Evolutionary conservation across 2,888 invertebrate species (phyloP).

Genomic region (Ecdyonurus torrentis): DNA sequence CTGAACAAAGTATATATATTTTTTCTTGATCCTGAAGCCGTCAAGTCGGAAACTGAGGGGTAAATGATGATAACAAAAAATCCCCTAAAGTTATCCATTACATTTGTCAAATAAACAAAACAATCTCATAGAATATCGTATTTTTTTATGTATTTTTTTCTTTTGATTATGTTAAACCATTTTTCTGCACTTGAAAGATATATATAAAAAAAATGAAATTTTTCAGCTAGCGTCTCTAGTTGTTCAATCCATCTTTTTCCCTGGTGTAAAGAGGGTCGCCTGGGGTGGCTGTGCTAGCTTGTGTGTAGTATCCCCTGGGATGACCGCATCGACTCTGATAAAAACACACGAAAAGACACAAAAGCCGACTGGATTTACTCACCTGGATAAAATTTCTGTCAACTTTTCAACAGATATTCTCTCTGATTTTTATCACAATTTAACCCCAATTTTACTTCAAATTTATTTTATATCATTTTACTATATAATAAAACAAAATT

Average conservation of each 20-base stretch:
- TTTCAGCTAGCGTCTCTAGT: background rate
- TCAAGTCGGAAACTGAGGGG: too few species aligned
- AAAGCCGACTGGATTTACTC: background rate
- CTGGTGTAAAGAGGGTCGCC: background rate
- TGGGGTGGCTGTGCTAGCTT: background rate
- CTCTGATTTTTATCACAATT: background rate
- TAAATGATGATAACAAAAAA: too few species aligned
- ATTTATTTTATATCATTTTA: too few species aligned
- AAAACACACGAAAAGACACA: background rate
- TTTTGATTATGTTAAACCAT: too few species aligned
- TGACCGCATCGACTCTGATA: background rate
- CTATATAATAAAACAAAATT: too few species aligned
- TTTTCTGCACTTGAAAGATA: background rate
- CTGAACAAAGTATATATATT: too few species aligned
- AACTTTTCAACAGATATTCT: background rate
- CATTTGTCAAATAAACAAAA: too few species aligned
- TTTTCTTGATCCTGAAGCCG: too few species aligned
- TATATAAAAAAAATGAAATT: background rate
- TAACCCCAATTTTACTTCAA: background rate
- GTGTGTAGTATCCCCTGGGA: background rate
- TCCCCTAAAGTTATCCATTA: too few species aligned
- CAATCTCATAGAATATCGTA: too few species aligned
- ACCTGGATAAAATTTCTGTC: background rate
- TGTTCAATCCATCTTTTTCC: background rate
- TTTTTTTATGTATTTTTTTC: too few species aligned